phyloP scores from a whole-genome alignment of 2,797 vertebrate species.

The Threskiornis aethiopicus region DNA sequence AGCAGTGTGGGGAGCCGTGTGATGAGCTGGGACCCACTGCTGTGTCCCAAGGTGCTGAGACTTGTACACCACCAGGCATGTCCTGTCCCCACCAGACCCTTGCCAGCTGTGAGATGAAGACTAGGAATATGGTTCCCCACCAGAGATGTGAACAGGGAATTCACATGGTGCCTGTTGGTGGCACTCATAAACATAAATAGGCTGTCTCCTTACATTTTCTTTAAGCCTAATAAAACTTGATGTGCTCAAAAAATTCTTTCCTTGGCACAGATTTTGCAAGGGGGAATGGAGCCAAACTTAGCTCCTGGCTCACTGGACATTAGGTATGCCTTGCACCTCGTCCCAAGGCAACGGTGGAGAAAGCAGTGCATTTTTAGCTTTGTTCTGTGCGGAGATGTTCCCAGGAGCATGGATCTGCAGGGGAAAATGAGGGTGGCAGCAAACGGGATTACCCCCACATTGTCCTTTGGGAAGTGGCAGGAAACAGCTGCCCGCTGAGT shows the following conservation, averaged over 20 bases:
- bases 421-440: background rate
- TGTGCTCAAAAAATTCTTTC: background rate
- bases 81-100: background rate
- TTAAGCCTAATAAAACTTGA: background rate
- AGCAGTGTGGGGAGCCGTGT: background rate
- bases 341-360: background rate
- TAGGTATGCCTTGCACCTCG: background rate
- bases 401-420: background rate
- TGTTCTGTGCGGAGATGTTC: background rate
- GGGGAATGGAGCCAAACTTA: background rate
- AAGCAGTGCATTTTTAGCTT: background rate
- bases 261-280: background rate
- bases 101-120: background rate
- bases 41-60: background rate
- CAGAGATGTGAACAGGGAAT: background rate
- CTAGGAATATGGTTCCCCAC: background rate
- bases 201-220: background rate
- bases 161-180: background rate
- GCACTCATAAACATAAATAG: background rate
- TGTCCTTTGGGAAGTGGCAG: background rate
- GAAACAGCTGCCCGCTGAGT: background rate
- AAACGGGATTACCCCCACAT: rapidly evolving
- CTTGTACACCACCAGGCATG: background rate
- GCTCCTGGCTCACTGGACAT: background rate
- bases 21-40: background rate